Percentiles rank a stretch among this genome's conserved stretches.
These are phyloP conservation scores for Lottia scabra DNA, from an alignment of 2,888 invertebrate species.

Conservation along the genomic window DNA sequence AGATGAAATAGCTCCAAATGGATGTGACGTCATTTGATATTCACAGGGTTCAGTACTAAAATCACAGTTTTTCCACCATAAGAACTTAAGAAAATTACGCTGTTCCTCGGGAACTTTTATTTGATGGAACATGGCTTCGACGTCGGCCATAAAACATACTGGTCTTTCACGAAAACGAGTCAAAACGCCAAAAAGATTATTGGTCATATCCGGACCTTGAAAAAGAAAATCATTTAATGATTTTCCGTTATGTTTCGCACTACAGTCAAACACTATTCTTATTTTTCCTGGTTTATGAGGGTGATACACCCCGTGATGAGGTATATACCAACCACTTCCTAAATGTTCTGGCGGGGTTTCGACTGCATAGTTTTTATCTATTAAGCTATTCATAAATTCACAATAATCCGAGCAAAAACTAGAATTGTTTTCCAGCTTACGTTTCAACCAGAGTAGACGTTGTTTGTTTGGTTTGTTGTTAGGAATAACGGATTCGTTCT, in stretches of 20 bases:
- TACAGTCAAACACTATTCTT: slow-evolving; percentile 14
- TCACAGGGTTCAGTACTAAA: not conserved
- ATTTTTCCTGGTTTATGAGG: slow-evolving; percentile 20
- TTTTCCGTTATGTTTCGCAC: slow-evolving; percentile 2
- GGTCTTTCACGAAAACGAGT: slow-evolving; percentile 11
- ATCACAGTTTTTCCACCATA: slow-evolving; percentile 28
- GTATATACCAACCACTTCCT: slow-evolving; percentile 15
- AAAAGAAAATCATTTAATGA: slow-evolving; percentile 13
- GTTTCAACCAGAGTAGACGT: not conserved
- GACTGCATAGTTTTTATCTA: not conserved
- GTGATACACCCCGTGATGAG: slow-evolving; percentile 22
- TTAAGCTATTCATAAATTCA: slow-evolving; percentile 9
- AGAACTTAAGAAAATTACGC: slow-evolving; percentile 28
- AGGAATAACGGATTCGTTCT: not conserved
- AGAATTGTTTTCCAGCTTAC: not conserved
- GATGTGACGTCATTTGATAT: slow-evolving; percentile 22
- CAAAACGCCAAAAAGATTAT: slow-evolving; percentile 14
- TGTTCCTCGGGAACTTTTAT: slow-evolving; percentile 12
- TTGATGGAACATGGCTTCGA: slow-evolving; percentile 21
- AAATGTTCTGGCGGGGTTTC: not conserved
- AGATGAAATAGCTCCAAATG: slow-evolving; percentile 33
- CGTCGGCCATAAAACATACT: slow-evolving; percentile 18
- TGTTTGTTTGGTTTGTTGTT: not conserved
- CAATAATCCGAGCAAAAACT: slow-evolving; percentile 13
- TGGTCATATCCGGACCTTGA: slow-evolving; percentile 20